Conservation (phyloP, 2,113 vertebrate genomes). For the Leucopsar rothschildi region DNA sequence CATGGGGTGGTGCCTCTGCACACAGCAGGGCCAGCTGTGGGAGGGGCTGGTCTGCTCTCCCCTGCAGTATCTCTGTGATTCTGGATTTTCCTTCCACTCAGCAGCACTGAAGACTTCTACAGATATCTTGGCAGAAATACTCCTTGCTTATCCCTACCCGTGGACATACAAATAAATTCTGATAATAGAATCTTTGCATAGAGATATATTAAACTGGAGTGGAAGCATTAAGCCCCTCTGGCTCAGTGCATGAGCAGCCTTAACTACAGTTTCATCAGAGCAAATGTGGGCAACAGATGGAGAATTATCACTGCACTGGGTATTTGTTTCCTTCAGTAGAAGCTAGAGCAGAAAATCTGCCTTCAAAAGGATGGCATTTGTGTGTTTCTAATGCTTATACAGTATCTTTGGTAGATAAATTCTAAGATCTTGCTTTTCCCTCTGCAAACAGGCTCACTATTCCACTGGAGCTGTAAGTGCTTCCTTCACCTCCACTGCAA, state of each 20-base stretch:
- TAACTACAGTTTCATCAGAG: neutral
- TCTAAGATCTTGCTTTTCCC: neutral
- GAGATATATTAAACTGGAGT: neutral
- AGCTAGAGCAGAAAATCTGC: neutral
- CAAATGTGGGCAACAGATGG: neutral
- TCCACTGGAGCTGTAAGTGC: conserved; percentile 94
- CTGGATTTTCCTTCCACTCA: neutral
- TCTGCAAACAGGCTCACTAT: conserved; percentile 87
- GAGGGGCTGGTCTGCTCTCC: neutral
- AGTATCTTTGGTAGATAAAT: neutral
- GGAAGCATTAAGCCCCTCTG: neutral
- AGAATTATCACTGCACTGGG: neutral
- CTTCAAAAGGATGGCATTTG: neutral
- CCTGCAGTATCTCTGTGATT: neutral
- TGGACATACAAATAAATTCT: neutral
- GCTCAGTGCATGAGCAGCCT: neutral
- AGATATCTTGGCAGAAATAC: neutral
- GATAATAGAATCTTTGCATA: neutral
- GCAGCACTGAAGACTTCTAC: neutral
- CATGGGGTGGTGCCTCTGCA: neutral
- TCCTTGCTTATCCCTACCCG: neutral
- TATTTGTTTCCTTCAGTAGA: neutral
- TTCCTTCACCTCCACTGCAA: conserved; percentile 96
- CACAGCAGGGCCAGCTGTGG: accelerated
- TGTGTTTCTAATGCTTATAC: neutral